Evolutionary conservation across 2,113 vertebrate genomes (phyloP), one percentile per base, ranked within the genome.

Genomic region (Datnioides undecimradiatus): DNA sequence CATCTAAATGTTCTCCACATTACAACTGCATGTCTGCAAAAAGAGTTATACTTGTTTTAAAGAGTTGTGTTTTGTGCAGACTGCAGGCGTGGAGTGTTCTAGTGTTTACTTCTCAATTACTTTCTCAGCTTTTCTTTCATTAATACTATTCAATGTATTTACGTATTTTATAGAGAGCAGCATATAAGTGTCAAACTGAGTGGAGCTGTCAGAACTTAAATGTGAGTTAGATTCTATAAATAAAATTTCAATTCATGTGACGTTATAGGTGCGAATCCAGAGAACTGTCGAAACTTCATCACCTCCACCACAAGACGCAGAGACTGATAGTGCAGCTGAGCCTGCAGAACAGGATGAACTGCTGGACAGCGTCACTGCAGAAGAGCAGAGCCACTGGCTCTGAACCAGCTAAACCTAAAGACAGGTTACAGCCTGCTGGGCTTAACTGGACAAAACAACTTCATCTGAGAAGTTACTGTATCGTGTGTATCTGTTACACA

Each of bases 291-390:
- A 80, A 74, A 66, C n/a, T 7, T 3, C 34, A 1, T 8, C 8
- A 8, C 64, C 46, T 23, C 34, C 70, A 19, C 27, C 6, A 5
- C 31, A 0, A 14, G 68, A 84, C 1, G 48, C 46, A 41, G 82
- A 85, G n/a, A 19, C 21, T 0, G 71, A 60, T 0, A 25, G 27
- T 5, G 63, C 84, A n/a, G 63, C 49, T 0, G 88, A 82, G 25
- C 65, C 88, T 0, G 73, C 68, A 8, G 95, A 95, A 73, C 88
- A 81, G 36, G 87, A 92, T 0, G 92, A 94, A 1, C 90, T 94
- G 33, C 88, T 95, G 74, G 60, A 85, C 1, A 0, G 54, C 0
- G 21, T 36, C 71, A 0, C 84, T 0, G 38, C 67, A 11, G 68
- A 13, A 17, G 74, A 70, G 41, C 88, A 57, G 51, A 93, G 86